Evolutionary conservation across 2,888 invertebrate species (phyloP).

Genomic region (Eueremaeus valkanovi): DNA sequence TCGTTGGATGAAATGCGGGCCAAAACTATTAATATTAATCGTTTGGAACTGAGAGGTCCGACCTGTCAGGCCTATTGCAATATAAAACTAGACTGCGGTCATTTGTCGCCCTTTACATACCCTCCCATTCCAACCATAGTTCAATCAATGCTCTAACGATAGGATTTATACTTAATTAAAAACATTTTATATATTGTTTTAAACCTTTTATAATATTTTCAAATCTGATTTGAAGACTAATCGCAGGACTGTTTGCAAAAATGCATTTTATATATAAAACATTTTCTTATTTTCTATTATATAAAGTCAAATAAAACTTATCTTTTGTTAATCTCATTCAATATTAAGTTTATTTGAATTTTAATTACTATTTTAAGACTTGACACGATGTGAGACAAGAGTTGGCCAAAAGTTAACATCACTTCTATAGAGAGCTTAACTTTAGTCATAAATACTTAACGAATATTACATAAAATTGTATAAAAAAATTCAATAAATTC

Average conservation of each 20-base stretch:
- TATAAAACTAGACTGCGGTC: constrained; percentile 45
- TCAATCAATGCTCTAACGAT: constrained; percentile 14
- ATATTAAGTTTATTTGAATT: too few species aligned
- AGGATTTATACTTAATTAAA: not conserved
- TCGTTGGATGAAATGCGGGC: constrained; percentile 48
- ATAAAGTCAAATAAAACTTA: not conserved
- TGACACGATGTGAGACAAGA: too few species aligned
- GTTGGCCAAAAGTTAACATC: too few species aligned
- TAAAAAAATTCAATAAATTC: too few species aligned
- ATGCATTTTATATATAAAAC: not conserved
- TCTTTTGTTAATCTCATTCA: too few species aligned
- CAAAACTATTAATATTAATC: constrained; percentile 44
- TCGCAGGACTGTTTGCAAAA: not conserved
- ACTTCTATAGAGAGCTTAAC: too few species aligned
- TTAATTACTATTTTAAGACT: too few species aligned
- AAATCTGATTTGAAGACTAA: not conserved
- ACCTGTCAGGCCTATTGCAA: constrained; percentile 44
- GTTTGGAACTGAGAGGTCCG: constrained; percentile 47
- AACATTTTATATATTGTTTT: not conserved
- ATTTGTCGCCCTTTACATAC: constrained; percentile 44
- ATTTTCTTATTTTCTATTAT: not conserved
- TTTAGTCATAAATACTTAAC: too few species aligned
- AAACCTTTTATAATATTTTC: not conserved
- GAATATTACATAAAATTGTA: too few species aligned
- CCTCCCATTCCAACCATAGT: constrained; percentile 12